These are phyloP conservation scores for Drosophila kepulauana DNA, from an alignment of 1,140 invertebrate species.

Conservation along the genomic window DNA sequence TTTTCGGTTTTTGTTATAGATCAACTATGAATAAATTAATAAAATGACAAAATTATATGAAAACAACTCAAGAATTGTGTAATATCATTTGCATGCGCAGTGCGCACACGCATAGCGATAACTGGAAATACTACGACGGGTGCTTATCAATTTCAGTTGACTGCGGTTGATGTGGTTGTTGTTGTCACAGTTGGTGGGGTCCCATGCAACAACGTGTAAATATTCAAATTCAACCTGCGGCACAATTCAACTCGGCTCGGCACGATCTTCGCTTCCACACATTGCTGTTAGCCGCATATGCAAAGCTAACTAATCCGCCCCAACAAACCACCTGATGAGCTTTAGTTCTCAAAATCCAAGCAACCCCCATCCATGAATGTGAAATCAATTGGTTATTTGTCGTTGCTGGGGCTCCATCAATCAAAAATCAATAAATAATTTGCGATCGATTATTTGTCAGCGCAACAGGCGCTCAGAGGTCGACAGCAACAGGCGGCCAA, in stretches of 20 bases:
- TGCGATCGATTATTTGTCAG: conserved; percentile 83
- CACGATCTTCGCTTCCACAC: conserved; percentile 61
- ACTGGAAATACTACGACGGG: conserved; percentile 23
- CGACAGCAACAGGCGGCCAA: conserved; percentile 29
- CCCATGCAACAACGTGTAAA: conserved; percentile 66
- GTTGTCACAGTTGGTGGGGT: conserved; percentile 50
- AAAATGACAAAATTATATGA: conserved; percentile 42
- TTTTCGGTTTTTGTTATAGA: conserved; percentile 73
- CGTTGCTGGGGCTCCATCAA: conserved; percentile 61
- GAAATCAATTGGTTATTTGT: conserved; percentile 17
- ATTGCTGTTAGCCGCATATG: conserved; percentile 70
- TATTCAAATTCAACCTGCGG: conserved; percentile 69
- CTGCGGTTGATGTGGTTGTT: not conserved
- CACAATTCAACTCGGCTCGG: not conserved
- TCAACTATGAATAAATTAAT: conserved; percentile 73
- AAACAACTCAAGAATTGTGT: conserved; percentile 13
- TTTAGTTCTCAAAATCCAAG: conserved; percentile 34
- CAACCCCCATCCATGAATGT: not conserved
- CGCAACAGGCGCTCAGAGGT: conserved; percentile 72
- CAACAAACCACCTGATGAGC: conserved; percentile 26
- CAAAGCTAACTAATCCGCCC: conserved; percentile 84
- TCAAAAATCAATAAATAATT: conserved; percentile 84
- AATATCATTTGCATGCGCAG: conserved; percentile 28
- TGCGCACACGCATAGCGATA: conserved; percentile 40
- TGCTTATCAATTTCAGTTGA: conserved; percentile 38